Base-by-base conservation (phyloP, 2,888 invertebrate species). In the Pseudolycoriella hygida region DNA sequence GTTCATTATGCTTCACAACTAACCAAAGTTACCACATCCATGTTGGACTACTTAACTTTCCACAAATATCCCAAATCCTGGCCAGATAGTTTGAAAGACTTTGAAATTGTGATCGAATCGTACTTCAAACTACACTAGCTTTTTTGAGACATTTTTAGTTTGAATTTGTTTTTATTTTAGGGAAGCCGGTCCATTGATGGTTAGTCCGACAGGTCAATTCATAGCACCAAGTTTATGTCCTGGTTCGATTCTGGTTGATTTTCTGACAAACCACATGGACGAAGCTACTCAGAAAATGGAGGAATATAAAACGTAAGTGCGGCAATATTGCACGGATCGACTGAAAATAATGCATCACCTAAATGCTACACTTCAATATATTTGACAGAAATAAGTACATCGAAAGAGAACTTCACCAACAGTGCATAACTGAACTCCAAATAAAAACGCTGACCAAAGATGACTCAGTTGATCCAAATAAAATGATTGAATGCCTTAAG, bases 191-290 rank as follows among this genome's bases (percentile, higher is more conserved):
- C 93, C 93, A 0, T 60, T 94, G 46, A 92, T 90, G 84, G 73
- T 94, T 20, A 89, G 89, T 11, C 90, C 90, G 1, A 88, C 88
- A 3, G 94, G 93, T 3, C 90, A 93, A 66, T 83, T 93, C 56
- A 86, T 92, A 49, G 83, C 88, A 1, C 93, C 94, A 12, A 81
- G 89, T 1, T 87, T 90, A 0, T 86, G 92, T 57, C 93, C 93
- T 0, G 86, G 89, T 0, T 77, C 79, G 53, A 75, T 92, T 51
- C 68, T 93, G 44, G 76, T 93, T 14, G 80, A 78, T 55, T 94
- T 87, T 60, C 81, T 94, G 42, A 73, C 78, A 1, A 76, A 76
- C 14, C 75, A 90, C 61, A 71, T 89, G 51, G 71, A 76, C 30
- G 74, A 81, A 57, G 92, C 93, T 1, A 73, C 72, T 11, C 66